These are phyloP conservation scores for Apostichopus californicus DNA, from an alignment of 35 echinoderm and acorn worm genomes.

Conservation along the genomic window DNA sequence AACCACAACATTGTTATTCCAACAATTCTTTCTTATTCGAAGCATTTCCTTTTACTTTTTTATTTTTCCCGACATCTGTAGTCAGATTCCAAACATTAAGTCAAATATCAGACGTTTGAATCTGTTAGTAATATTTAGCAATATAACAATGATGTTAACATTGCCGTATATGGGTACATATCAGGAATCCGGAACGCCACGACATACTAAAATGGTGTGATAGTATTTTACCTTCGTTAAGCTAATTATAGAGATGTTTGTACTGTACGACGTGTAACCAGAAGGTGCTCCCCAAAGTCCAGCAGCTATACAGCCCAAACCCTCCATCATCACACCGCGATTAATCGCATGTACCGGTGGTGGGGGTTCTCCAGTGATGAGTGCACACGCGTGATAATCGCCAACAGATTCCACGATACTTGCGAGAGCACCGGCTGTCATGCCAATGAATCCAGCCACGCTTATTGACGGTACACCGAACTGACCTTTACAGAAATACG, in stretches of 20 bases:
- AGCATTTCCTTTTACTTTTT: too few species aligned
- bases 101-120: too few species aligned
- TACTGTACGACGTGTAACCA: constrained; percentile 35
- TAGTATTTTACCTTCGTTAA: constrained; percentile 38
- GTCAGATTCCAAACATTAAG: too few species aligned
- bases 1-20: too few species aligned
- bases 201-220: too few species aligned
- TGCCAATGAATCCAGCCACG: constrained; percentile 37
- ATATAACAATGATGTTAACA: too few species aligned
- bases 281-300: constrained; percentile 33
- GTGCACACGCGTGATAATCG: constrained; percentile 13
- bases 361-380: constrained; percentile 28
- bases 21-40: too few species aligned
- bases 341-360: constrained; percentile 57
- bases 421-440: constrained; percentile 13
- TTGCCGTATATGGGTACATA: too few species aligned
- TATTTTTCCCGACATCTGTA: too few species aligned
- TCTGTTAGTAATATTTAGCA: too few species aligned
- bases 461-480: constrained; percentile 44
- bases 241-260: constrained; percentile 42
- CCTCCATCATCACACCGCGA: constrained; percentile 53
- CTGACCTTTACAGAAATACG: neutral
- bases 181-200: too few species aligned
- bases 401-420: constrained; percentile 33
- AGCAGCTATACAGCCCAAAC: constrained; percentile 49